Percentiles rank a stretch among this genome's conserved stretches.
Conservation (phyloP, 2,797 vertebrate genomes). For the Clamator glandarius region DNA sequence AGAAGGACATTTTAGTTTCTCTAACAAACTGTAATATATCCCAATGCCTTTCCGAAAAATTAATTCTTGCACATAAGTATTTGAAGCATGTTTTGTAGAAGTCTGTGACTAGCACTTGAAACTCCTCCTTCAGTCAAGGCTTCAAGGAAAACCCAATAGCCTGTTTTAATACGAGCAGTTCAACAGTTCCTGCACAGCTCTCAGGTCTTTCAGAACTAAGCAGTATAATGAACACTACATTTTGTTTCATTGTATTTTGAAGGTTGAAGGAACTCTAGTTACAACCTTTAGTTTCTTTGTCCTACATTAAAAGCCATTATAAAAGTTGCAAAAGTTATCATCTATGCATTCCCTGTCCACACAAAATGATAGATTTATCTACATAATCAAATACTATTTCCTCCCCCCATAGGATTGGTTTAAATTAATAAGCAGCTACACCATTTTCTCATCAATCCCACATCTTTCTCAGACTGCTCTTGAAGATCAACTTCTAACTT, state of each 20-base stretch:
- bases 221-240: background rate
- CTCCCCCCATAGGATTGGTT: background rate
- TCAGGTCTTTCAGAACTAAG: constrained; percentile 2
- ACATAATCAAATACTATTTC: background rate
- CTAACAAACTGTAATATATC: background rate
- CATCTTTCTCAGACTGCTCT: background rate
- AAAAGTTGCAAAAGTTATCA: background rate
- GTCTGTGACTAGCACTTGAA: background rate
- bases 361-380: background rate
- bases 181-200: background rate
- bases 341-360: background rate
- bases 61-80: background rate
- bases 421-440: background rate
- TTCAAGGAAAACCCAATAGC: background rate
- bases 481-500: background rate
- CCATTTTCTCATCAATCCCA: background rate
- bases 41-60: background rate
- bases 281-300: background rate
- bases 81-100: background rate
- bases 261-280: background rate
- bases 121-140: background rate
- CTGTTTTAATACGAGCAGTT: background rate
- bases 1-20: background rate
- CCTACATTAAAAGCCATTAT: background rate
- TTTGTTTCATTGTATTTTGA: background rate